A percentile compares a stretch with the other conserved stretches of the same genome.
phyloP scores from a whole-genome alignment of 2,113 vertebrate species.

The Poicephalus meyeri region DNA sequence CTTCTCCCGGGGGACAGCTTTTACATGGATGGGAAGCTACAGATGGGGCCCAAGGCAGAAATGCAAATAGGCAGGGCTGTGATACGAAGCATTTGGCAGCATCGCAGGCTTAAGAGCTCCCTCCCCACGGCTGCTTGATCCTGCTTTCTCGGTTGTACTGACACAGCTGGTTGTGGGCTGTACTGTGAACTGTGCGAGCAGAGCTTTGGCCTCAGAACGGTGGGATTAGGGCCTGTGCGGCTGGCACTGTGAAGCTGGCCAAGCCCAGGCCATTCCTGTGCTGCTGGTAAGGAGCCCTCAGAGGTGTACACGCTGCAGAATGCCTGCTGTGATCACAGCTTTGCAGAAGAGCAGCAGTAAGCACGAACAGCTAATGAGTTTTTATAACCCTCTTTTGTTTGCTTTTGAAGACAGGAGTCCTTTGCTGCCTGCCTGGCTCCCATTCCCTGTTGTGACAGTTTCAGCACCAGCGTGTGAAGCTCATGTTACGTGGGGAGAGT shows the following conservation, averaged over 20 bases:
- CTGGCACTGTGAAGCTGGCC: neutral
- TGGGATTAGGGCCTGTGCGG: constrained; percentile 19
- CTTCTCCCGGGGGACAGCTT: constrained; percentile 10
- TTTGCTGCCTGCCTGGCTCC: neutral
- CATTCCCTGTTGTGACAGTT: neutral
- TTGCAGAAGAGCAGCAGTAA: neutral
- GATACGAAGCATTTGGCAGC: constrained; percentile 63
- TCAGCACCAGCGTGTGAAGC: neutral
- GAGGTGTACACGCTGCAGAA: neutral
- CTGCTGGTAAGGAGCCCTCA: neutral
- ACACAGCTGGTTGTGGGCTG: constrained; percentile 61
- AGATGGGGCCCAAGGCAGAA: constrained; percentile 63
- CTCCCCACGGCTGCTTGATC: constrained; percentile 52
- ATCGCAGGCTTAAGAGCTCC: constrained; percentile 11
- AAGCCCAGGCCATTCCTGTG: neutral
- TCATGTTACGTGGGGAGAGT: neutral
- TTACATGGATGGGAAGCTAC: constrained; percentile 55
- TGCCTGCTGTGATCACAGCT: neutral
- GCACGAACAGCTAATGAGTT: neutral
- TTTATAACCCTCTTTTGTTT: constrained; percentile 38
- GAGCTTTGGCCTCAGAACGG: constrained; percentile 45
- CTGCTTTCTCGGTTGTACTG: constrained; percentile 41
- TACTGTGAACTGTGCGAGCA: neutral
- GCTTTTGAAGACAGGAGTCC: neutral
- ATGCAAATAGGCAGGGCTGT: constrained; percentile 55